These are phyloP conservation scores for Serrognathus titanus DNA, from an alignment of 2,888 invertebrate genomes.

Conservation along the genomic window DNA sequence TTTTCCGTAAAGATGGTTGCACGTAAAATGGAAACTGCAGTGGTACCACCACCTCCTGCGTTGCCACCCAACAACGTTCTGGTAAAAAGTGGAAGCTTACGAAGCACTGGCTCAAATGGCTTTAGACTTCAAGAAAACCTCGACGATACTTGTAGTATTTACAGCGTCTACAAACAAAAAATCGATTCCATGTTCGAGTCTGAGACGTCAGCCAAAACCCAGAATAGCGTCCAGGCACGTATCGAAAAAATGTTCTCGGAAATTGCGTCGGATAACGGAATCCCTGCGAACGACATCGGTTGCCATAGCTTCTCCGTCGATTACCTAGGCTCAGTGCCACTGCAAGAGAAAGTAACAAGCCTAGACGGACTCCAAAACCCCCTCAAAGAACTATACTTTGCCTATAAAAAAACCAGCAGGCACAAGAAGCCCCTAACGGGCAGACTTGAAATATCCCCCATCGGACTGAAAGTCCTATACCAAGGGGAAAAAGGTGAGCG, in stretches of 20 bases:
- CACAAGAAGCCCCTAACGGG: conserved; percentile 57
- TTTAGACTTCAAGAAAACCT: conserved; percentile 41
- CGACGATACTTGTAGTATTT: conserved; percentile 45
- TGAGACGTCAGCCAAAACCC: conserved; percentile 44
- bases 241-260: conserved; percentile 84
- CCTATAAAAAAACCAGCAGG: conserved; percentile 56
- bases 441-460: conserved; percentile 64
- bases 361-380: conserved; percentile 80
- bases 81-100: conserved; percentile 31
- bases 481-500: conserved; percentile 55
- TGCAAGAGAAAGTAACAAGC: conserved; percentile 77
- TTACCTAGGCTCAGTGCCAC: conserved; percentile 76
- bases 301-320: conserved; percentile 63
- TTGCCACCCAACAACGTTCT: conserved; percentile 29
- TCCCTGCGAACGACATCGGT: conserved; percentile 54
- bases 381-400: conserved; percentile 68
- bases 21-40: conserved; percentile 38
- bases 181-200: conserved; percentile 78
- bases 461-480: conserved; percentile 71
- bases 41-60: conserved; percentile 43
- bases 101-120: conserved; percentile 35
- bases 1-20: conserved; percentile 21
- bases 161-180: conserved; percentile 75
- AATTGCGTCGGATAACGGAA: conserved; percentile 58
- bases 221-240: conserved; percentile 78